These are phyloP conservation scores for Eurystomus glaucurus DNA, from an alignment of 2,797 vertebrate genomes.

Conservation along the genomic window DNA sequence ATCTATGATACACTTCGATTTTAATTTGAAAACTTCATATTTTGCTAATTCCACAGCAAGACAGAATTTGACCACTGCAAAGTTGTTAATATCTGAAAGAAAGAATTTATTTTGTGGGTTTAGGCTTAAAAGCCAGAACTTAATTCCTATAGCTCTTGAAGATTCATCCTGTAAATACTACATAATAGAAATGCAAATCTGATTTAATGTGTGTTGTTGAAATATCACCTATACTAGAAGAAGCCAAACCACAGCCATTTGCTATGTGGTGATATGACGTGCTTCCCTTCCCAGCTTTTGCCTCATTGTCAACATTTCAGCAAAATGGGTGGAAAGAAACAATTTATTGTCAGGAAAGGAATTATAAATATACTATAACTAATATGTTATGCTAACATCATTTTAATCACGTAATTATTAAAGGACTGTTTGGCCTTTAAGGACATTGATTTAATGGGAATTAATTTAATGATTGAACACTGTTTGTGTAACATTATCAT, in stretches of 20 bases:
- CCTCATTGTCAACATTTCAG: neutral
- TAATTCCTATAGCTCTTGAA: neutral
- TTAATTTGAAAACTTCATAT: neutral
- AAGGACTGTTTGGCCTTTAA: conserved; percentile 77
- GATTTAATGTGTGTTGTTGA: neutral
- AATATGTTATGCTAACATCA: conserved; percentile 65
- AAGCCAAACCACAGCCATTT: neutral
- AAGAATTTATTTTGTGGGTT: neutral
- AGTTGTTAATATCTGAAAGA: neutral
- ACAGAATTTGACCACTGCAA: neutral
- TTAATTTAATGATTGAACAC: conserved; percentile 79
- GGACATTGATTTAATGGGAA: conserved; percentile 80
- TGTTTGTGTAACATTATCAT: conserved; percentile 77
- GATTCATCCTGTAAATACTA: neutral
- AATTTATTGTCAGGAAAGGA: neutral
- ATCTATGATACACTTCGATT: neutral
- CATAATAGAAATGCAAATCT: neutral
- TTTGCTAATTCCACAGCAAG: neutral
- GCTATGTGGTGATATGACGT: rapidly evolving
- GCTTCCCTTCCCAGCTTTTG: neutral
- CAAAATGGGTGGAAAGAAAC: neutral
- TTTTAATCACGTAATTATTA: conserved; percentile 76
- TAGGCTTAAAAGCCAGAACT: neutral
- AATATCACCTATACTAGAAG: neutral
- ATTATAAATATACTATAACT: conserved; percentile 56